phyloP scores from a whole-genome alignment of 2,888 invertebrate genomes.

The Euzetes globulus region DNA sequence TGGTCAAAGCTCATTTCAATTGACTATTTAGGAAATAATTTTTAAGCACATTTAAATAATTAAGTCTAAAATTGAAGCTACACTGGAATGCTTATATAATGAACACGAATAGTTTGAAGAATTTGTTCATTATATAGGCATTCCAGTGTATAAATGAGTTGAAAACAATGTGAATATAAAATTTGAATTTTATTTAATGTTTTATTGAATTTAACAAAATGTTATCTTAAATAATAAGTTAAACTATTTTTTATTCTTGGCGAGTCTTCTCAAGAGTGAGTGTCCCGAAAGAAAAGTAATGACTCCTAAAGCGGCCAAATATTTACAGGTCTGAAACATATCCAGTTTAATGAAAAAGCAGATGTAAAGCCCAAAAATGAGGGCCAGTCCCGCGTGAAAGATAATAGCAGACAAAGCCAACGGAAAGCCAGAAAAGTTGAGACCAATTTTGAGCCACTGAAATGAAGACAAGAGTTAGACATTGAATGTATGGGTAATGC shows the following conservation, averaged over 20 bases:
- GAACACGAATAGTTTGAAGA: no score
- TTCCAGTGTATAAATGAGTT: not conserved
- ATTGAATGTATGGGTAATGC: constrained; percentile 11
- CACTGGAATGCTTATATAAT: no score
- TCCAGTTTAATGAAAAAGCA: constrained; percentile 85
- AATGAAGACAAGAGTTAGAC: constrained; percentile 41
- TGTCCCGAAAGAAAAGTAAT: constrained; percentile 91
- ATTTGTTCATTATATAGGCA: no score
- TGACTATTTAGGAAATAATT: no score
- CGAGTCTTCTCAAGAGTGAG: constrained; percentile 74
- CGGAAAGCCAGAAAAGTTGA: constrained; percentile 76
- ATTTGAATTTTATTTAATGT: no score
- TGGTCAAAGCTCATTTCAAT: no score
- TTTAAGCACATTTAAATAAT: no score
- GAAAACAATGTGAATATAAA: not conserved
- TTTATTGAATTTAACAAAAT: no score
- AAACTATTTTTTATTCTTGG: constrained; percentile 43
- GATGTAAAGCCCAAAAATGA: constrained; percentile 75
- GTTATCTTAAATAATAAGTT: no score
- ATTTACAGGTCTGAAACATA: constrained; percentile 92
- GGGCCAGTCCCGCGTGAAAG: constrained; percentile 83
- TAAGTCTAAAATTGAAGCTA: no score
- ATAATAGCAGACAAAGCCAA: constrained; percentile 68
- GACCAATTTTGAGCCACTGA: constrained; percentile 74
- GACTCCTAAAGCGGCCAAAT: constrained; percentile 71